Evolutionary conservation across 2,113 vertebrate genomes (phyloP), one percentile per base, ranked within the genome.

Genomic region (Plecotus auritus): DNA sequence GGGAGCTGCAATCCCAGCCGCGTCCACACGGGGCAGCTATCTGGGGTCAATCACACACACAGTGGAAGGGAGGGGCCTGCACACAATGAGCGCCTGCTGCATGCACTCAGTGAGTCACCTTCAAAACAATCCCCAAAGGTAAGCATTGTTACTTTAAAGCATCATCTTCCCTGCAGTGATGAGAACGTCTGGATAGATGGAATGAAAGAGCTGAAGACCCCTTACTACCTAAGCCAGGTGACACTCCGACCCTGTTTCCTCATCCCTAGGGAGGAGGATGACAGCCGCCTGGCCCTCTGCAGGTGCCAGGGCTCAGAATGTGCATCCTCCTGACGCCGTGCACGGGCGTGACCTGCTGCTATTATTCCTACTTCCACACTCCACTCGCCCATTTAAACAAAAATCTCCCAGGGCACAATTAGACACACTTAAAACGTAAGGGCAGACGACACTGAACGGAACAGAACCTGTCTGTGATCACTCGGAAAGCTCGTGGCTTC

Each of bases 301-400:
- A 23, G 69, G 16, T 2, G 32, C 17, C 40, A 5, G 47, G 10
- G n/a, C 40, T 30, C 9, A 5, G 56, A 9, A 9, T 0, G 3
- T 1, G 32, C 40, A 9, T 0, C 28, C 28, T 5, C 28, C 78
- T 4, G 17, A 11, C 30, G n/a, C 3, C 42, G 14, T 10, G 4
- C 61, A 35, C 30, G 3, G 7, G n/a, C 3, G 7, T 4, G 1
- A 20, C 17, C 2, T 2, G 42, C 37, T 7, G 22, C 56, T 66
- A 0, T 10, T 0, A 2, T 22, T 11, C 17, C 0, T 1, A 12
- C 32, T 1, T 8, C 13, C 30, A 1, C 12, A 18, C 5, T 40
- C 82, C 83, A 2, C 2, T 3, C 3, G 4, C 9, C 54, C 4
- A 17, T 30, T 23, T 26, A 42, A 23, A 16, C 49, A 47, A 16